Evolutionary conservation across 2,113 vertebrate genomes (phyloP), one percentile per base, ranked within the genome.

Genomic region (Hyperoodon ampullatus): DNA sequence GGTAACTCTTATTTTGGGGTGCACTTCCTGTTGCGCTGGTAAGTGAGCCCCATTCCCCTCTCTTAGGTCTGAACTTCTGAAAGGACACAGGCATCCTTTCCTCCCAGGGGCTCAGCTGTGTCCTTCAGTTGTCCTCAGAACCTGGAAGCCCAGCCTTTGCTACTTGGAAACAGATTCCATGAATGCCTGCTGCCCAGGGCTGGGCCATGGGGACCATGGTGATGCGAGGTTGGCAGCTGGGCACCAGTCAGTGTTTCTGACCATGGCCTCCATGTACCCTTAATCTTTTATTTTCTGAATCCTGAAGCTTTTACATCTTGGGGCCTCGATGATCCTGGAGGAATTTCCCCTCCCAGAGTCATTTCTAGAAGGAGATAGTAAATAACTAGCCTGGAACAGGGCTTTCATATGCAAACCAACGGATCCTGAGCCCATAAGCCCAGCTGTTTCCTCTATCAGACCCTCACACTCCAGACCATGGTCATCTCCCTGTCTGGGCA

Each of bases 401-500:
- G 4, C 9, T 68, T n/a, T n/a, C n/a, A 26, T 24, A 14, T 28
- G 53, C 12, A n/a, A 74, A 28, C 11, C 14, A 15, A 10, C 1
- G 8, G 18, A 10, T 2, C 21, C 19, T 42, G 26, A n/a, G 39
- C 2, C 14, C 28, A 16, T 5, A 4, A 66, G 7, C 8, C 55
- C 23, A 44, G 2, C 8, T 18, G 3, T 1, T 12, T 11, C 39
- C 6, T 42, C 12, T 6, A 42, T 28, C 63, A 28, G 26, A 12
- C 7, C 35, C 13, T 42, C 26, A 47, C 92, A 55, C 55, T 55
- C 6, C 12, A 44, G 39, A 23, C 28, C 42, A 30, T 12, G 8
- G 2, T 26, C 10, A 3, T 55, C n/a, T 30, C 66, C 3, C 0
- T 12, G 2, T 39, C 15, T n/a, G 10, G 0, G 11, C n/a, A 26